These are phyloP conservation scores for Anguilla pacifica DNA, from an alignment of 2,797 vertebrate species.

Conservation along the genomic window DNA sequence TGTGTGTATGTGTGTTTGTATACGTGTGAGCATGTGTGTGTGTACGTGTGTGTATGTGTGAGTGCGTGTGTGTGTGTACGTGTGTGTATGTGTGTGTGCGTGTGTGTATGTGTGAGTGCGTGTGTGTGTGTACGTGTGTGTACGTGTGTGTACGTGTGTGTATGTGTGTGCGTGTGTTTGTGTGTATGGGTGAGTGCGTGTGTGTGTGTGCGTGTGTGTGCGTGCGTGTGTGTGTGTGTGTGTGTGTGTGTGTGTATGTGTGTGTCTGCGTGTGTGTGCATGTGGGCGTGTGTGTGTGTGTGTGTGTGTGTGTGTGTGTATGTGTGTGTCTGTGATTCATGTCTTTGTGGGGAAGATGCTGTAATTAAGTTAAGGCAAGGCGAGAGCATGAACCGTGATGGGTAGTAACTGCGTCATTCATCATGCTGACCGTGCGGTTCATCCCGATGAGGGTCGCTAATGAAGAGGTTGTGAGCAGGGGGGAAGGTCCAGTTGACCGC, in stretches of 20 bases:
- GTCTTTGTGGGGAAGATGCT: slow-evolving; percentile 1
- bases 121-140: neutral
- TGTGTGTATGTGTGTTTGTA: too few species aligned
- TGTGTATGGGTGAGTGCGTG: neutral
- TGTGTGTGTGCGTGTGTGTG: neutral
- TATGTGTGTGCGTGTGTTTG: too few species aligned
- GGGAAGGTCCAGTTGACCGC: slow-evolving; percentile 13
- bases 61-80: too few species aligned
- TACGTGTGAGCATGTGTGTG: too few species aligned
- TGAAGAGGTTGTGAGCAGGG: slow-evolving; percentile 2
- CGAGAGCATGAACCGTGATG: slow-evolving; percentile 10
- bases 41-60: neutral
- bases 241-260: too few species aligned
- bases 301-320: neutral
- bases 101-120: neutral
- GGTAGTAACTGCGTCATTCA: slow-evolving; percentile 13
- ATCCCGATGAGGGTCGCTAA: slow-evolving; percentile 10
- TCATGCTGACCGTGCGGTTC: too few species aligned
- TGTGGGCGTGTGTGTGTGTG: neutral
- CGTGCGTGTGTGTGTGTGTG: neutral
- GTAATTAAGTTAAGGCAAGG: slow-evolving; percentile 21
- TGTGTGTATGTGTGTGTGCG: neutral
- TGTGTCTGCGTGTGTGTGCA: too few species aligned
- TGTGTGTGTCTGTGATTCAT: slow-evolving; percentile 4
- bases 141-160: neutral